Evolutionary conservation across 2,888 invertebrate species (phyloP).

Genomic region (Ophion slaviceki): DNA sequence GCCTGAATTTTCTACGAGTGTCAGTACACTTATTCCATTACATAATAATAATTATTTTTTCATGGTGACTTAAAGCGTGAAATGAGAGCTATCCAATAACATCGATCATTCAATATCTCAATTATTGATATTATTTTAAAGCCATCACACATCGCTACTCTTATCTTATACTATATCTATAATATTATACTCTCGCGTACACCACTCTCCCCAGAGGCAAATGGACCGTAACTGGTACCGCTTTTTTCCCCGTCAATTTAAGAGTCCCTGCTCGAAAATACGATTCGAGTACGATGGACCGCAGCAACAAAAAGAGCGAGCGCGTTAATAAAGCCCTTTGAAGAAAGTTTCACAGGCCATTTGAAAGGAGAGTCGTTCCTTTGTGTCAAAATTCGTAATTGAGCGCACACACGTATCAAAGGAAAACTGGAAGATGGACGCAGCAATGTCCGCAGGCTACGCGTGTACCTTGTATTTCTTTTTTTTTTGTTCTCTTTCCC

Average conservation of each 20-base stretch:
- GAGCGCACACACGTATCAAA: constrained; percentile 15
- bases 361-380: neutral
- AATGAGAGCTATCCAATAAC: neutral
- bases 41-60: neutral
- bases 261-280: neutral
- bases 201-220: neutral
- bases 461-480: neutral
- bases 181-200: neutral
- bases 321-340: neutral
- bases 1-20: no score
- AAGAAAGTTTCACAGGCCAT: constrained; percentile 3
- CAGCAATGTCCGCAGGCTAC: neutral
- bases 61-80: neutral
- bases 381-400: constrained; percentile 14
- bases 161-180: neutral
- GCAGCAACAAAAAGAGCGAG: neutral
- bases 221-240: neutral
- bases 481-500: constrained; percentile 13
- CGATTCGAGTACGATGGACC: neutral
- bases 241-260: neutral
- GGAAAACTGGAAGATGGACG: constrained; percentile 12
- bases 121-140: neutral
- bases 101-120: neutral
- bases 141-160: neutral
- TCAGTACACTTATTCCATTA: no score